A percentile compares a stretch with the other conserved stretches of the same genome.
Conservation (phyloP, 2,888 invertebrate species). For the Drosophila villosipedis region DNA sequence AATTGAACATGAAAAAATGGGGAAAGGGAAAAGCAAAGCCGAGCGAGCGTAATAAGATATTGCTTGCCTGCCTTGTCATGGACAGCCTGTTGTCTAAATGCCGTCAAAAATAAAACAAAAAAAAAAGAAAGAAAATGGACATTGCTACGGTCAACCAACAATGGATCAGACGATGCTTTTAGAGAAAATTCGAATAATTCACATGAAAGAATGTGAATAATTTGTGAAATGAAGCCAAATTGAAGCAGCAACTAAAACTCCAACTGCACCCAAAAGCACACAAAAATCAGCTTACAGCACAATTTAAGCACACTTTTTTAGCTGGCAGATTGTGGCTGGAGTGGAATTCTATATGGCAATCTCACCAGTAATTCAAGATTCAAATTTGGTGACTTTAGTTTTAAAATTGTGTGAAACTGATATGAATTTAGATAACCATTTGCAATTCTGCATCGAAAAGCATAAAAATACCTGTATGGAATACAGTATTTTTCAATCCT, state of each 20-base stretch:
- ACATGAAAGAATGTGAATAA: not conserved
- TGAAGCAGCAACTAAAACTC: not conserved
- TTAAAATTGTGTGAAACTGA: not conserved
- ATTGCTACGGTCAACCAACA: not conserved
- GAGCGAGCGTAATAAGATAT: constrained; percentile 40
- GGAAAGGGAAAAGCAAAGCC: constrained; percentile 3
- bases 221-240: not conserved
- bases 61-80: constrained; percentile 32
- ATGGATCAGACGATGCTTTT: not conserved
- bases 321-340: not conserved
- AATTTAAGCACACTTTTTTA: not conserved
- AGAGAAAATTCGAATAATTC: not conserved
- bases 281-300: not conserved
- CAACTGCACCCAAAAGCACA: not conserved
- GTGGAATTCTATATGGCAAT: not conserved
- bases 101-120: not conserved
- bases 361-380: not conserved
- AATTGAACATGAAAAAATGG: constrained; percentile 1
- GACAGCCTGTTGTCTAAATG: not conserved
- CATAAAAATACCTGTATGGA: not conserved
- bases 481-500: too few species aligned
- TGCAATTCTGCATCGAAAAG: not conserved
- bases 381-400: not conserved
- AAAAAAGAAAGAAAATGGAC: not conserved
- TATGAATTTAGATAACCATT: not conserved